Evolutionary conservation across 2,888 invertebrate species (phyloP).

Genomic region (Philhelius pedissequus): DNA sequence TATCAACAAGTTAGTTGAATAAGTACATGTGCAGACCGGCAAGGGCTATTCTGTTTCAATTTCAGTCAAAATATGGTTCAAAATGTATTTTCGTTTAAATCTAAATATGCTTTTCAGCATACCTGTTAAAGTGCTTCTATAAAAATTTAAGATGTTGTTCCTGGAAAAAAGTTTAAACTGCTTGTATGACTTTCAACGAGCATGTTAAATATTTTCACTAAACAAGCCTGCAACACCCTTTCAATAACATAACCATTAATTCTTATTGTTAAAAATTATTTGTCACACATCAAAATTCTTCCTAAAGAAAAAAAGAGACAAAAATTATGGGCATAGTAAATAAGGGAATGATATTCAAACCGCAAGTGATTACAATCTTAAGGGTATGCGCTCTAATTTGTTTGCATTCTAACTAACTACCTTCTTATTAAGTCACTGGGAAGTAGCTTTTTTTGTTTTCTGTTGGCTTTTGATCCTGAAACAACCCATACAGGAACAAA

Average conservation of each 20-base stretch:
- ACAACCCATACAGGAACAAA: neutral
- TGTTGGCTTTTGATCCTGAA: neutral
- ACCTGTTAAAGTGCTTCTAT: neutral
- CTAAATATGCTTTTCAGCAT: too few species aligned
- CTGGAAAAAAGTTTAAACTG: neutral
- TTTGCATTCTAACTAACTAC: constrained; percentile 1
- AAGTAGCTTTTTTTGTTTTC: neutral
- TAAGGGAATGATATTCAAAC: constrained; percentile 4
- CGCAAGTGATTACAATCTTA: constrained; percentile 56
- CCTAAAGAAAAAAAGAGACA: neutral
- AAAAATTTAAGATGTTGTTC: neutral
- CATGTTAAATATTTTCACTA: neutral
- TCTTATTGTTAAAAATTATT: neutral
- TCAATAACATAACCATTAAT: neutral
- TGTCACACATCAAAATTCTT: neutral
- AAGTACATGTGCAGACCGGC: too few species aligned
- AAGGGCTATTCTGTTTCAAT: too few species aligned
- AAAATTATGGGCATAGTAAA: constrained; percentile 44
- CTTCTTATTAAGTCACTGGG: neutral
- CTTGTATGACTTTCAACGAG: neutral
- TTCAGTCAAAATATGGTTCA: too few species aligned
- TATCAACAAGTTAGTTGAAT: too few species aligned
- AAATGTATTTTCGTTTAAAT: too few species aligned
- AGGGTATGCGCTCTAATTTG: neutral
- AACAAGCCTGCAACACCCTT: neutral